phyloP scores from a whole-genome alignment of 1,140 invertebrate species.

The Ooceraea biroi region DNA sequence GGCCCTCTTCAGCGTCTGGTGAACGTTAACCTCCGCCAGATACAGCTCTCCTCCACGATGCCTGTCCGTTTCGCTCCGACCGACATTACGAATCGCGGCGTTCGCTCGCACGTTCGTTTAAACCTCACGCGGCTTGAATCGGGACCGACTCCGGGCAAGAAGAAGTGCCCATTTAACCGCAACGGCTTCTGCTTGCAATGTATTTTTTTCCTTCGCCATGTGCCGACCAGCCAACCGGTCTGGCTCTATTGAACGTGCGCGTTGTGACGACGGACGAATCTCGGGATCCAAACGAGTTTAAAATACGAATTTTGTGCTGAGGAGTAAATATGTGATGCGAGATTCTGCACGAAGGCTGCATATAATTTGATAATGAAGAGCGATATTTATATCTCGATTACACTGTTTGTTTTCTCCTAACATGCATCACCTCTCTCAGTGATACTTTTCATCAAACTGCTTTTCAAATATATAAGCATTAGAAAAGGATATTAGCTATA shows the following conservation, averaged over 20 bases:
- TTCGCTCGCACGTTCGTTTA: constrained; percentile 56
- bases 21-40: constrained; percentile 70
- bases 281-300: background rate
- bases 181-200: constrained; percentile 1
- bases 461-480: too few species aligned
- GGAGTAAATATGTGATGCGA: background rate
- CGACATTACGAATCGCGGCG: constrained; percentile 44
- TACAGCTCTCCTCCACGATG: constrained; percentile 56
- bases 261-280: constrained; percentile 1
- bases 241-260: background rate
- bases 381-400: too few species aligned
- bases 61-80: constrained; percentile 42
- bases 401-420: too few species aligned
- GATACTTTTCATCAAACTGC: too few species aligned
- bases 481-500: too few species aligned
- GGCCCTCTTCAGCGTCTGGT: constrained; percentile 64
- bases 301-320: background rate
- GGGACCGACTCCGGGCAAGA: constrained; percentile 45
- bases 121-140: constrained; percentile 56
- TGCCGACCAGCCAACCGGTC: background rate
- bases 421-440: too few species aligned
- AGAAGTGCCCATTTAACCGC: constrained; percentile 18
- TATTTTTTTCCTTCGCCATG: constrained; percentile 15
- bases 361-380: too few species aligned
- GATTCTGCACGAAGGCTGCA: background rate